A percentile compares a stretch with the other conserved stretches of the same genome.
These are phyloP conservation scores for Orchesella flavescens DNA, from an alignment of 2,888 invertebrate genomes.

Conservation along the genomic window DNA sequence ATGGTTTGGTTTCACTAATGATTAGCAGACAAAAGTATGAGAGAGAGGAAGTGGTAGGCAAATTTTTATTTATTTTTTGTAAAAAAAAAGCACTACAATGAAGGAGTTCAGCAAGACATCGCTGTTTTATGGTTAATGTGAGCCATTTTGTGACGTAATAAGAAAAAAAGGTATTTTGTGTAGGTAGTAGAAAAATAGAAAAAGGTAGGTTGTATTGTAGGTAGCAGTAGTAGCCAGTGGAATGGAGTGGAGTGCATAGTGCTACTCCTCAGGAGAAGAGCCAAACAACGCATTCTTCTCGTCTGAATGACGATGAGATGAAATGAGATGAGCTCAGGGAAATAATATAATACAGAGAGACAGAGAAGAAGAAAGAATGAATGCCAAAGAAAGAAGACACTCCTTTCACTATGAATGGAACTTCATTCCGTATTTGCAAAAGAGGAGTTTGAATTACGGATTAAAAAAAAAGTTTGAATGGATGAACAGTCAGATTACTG, in stretches of 20 bases:
- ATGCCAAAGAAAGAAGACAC: constrained; percentile 17
- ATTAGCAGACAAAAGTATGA: not conserved
- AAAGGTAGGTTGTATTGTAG: no score
- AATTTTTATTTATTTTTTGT: not conserved
- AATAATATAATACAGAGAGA: constrained; percentile 21
- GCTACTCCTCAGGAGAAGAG: no score
- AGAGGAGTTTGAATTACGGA: constrained; percentile 8
- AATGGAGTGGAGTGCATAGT: no score
- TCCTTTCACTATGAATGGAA: constrained; percentile 38
- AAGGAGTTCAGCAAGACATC: constrained; percentile 28
- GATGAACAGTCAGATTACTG: constrained; percentile 36
- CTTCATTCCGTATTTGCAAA: constrained; percentile 15
- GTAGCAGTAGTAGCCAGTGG: constrained; percentile 17
- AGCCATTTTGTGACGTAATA: not conserved
- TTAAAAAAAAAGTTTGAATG: constrained; percentile 25
- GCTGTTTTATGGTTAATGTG: not conserved
- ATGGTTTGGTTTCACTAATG: constrained; percentile 20
- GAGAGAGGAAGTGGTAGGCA: not conserved
- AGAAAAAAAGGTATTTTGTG: constrained; percentile 17
- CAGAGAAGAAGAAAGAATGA: constrained; percentile 25
- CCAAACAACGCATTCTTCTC: not conserved
- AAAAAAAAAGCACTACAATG: not conserved
- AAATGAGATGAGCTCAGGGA: no score
- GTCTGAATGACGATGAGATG: constrained; percentile 23
- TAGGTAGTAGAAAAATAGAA: not conserved